Percentiles rank a stretch among this genome's conserved stretches.
phyloP scores from a whole-genome alignment of 2,113 vertebrate species.

The Macrotis lagotis region DNA sequence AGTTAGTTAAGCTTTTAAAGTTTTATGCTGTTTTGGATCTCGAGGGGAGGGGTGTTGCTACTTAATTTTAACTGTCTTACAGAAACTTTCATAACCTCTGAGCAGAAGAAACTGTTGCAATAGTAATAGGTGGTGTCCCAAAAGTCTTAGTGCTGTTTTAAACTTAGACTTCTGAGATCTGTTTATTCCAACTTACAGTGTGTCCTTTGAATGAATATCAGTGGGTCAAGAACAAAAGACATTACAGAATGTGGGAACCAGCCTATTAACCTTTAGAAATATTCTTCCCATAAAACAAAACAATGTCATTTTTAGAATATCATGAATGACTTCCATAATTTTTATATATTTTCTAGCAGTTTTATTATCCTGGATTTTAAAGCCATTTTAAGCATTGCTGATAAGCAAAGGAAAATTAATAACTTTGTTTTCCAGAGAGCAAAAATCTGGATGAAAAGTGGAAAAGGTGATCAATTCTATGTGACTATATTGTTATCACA shows the following conservation, averaged over 20 bases:
- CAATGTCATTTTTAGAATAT: slow-evolving; percentile 43
- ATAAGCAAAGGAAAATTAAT: slow-evolving; percentile 49
- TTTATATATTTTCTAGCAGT: slow-evolving; percentile 3
- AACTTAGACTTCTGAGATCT: slow-evolving; percentile 21
- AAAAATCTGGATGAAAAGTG: slow-evolving; percentile 58
- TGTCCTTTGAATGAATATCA: slow-evolving; percentile 61
- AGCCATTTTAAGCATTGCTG: slow-evolving; percentile 19
- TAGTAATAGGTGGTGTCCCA: slow-evolving; percentile 52
- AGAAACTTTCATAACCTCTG: slow-evolving; percentile 53
- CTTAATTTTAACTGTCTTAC: slow-evolving; percentile 66
- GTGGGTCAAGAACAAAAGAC: slow-evolving; percentile 54
- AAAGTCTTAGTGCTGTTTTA: background rate
- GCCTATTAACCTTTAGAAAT: slow-evolving; percentile 51
- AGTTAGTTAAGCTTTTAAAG: background rate
- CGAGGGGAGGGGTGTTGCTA: background rate
- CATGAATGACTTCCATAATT: slow-evolving; percentile 48
- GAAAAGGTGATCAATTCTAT: slow-evolving; percentile 58
- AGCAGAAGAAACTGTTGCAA: slow-evolving; percentile 60
- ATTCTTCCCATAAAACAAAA: slow-evolving; percentile 35
- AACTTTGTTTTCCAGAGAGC: slow-evolving; percentile 51
- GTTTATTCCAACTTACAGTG: slow-evolving; percentile 65
- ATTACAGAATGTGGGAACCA: slow-evolving; percentile 67
- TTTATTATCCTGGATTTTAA: background rate
- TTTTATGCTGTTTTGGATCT: background rate
- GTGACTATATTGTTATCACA: slow-evolving; percentile 27